Conservation (phyloP, 2,888 invertebrate species). For the Hypolimnas misippus region DNA sequence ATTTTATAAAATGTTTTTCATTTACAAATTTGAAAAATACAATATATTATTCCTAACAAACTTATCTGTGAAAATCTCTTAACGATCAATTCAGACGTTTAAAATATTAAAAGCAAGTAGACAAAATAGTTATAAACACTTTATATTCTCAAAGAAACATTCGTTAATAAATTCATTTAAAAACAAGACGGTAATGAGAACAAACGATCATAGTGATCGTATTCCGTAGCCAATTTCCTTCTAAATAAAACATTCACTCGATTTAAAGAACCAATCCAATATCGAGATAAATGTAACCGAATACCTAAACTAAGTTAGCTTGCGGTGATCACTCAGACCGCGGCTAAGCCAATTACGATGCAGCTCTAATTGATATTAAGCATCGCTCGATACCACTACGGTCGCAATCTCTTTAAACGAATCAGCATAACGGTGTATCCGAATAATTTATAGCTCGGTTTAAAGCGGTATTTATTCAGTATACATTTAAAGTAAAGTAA, state of each 20-base stretch:
- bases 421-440: constrained; percentile 26
- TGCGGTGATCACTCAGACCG: constrained; percentile 38
- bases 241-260: neutral
- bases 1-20: too few relatives aligned
- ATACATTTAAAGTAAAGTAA: too few relatives aligned
- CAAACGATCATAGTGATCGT: neutral
- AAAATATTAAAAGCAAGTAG: too few relatives aligned
- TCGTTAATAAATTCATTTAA: too few relatives aligned
- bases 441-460: constrained; percentile 17
- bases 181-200: neutral
- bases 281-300: constrained; percentile 3
- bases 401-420: constrained; percentile 31
- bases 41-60: too few relatives aligned
- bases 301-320: constrained; percentile 27
- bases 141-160: too few relatives aligned
- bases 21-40: too few relatives aligned
- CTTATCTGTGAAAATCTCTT: too few relatives aligned
- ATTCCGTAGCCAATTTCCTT: neutral
- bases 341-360: constrained; percentile 39
- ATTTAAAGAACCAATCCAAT: neutral
- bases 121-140: too few relatives aligned
- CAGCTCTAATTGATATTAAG: constrained; percentile 40
- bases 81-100: too few relatives aligned
- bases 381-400: constrained; percentile 35
- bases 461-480: neutral